These are phyloP conservation scores for Muntiacus muntjak DNA, from an alignment of 2,113 vertebrate species.

Conservation along the genomic window DNA sequence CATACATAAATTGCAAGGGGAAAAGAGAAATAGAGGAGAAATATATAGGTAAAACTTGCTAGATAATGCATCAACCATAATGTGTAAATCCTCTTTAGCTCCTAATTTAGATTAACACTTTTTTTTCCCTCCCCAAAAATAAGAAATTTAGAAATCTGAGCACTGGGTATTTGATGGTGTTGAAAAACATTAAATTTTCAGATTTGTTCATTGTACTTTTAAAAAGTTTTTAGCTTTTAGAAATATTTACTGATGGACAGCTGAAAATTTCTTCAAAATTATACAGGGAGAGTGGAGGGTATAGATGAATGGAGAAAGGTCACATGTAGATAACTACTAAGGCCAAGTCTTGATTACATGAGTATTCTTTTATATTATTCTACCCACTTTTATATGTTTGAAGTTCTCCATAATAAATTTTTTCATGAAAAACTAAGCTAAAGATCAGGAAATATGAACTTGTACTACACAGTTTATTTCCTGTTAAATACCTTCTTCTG, in stretches of 20 bases:
- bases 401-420: constrained; percentile 7
- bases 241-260: not conserved
- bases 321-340: not conserved
- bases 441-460: not conserved
- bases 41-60: constrained; percentile 6
- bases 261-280: constrained; percentile 29
- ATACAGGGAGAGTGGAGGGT: not conserved
- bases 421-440: constrained; percentile 3
- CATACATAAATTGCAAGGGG: constrained; percentile 1
- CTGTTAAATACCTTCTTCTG: not conserved
- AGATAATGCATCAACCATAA: not conserved
- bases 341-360: not conserved
- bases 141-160: not conserved
- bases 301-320: not conserved
- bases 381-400: not conserved
- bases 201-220: not conserved
- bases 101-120: not conserved
- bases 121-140: not conserved
- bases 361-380: not conserved
- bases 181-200: not conserved
- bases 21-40: not conserved
- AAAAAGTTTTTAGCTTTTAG: not conserved
- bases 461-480: not conserved
- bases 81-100: not conserved
- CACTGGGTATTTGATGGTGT: constrained; percentile 11